phyloP scores from a whole-genome alignment of 2,888 invertebrate genomes.

The Caenorhabditis virilis region DNA sequence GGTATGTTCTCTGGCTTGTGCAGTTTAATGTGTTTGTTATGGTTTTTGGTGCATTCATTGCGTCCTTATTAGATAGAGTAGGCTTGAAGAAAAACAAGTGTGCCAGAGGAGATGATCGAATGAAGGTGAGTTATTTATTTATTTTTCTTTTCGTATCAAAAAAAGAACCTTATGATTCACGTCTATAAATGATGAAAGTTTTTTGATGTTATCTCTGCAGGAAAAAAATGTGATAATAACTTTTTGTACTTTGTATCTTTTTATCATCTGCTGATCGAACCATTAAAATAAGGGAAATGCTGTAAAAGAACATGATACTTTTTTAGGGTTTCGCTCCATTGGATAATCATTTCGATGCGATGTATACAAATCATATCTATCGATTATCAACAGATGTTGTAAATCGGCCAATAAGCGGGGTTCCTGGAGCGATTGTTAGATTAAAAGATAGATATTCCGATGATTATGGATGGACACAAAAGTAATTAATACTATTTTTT shows the following conservation, averaged over 20 bases:
- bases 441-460: conserved; percentile 59
- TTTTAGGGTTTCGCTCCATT: conserved; percentile 61
- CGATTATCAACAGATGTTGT: conserved; percentile 53
- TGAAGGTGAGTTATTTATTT: conserved; percentile 22
- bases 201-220: background rate
- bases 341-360: conserved; percentile 59
- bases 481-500: conserved; percentile 36
- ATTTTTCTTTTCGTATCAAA: too few relatives aligned
- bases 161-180: too few relatives aligned
- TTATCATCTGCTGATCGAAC: conserved; percentile 1
- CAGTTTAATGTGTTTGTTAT: conserved; percentile 44
- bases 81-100: conserved; percentile 35
- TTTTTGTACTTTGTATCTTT: conserved; percentile 23
- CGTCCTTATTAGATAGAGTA: conserved; percentile 39
- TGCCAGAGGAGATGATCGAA: conserved; percentile 31
- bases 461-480: conserved; percentile 64
- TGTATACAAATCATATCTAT: conserved; percentile 65
- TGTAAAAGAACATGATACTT: conserved; percentile 1
- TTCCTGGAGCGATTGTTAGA: conserved; percentile 74
- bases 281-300: conserved; percentile 3
- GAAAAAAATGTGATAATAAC: background rate
- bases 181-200: background rate
- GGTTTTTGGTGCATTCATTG: conserved; percentile 37
- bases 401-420: conserved; percentile 78
- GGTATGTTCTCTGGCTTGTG: conserved; percentile 41